These are phyloP conservation scores for Spodoptera exigua DNA, from an alignment of 2,888 invertebrate species.

Conservation along the genomic window DNA sequence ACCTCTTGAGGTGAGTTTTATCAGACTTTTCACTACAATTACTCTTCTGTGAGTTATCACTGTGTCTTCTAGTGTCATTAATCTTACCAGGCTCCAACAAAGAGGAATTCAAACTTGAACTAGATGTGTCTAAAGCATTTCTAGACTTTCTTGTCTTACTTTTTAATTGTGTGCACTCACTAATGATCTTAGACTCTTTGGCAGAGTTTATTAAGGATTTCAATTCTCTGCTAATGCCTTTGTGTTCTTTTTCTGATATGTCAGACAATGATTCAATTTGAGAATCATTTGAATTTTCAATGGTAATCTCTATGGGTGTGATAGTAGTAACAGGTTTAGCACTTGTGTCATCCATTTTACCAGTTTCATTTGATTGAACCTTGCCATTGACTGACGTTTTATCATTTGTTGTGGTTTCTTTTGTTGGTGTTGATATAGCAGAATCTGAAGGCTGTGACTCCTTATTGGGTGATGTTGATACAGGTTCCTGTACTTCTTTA, in stretches of 20 bases:
- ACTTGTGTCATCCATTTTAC: slow-evolving; percentile 39
- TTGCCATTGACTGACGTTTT: slow-evolving; percentile 47
- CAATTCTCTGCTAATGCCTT: slow-evolving; percentile 89
- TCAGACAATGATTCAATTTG: slow-evolving; percentile 70
- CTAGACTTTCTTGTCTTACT: slow-evolving; percentile 85
- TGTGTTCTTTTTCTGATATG: slow-evolving; percentile 77
- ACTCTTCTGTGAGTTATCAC: slow-evolving; percentile 77
- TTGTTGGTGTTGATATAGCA: slow-evolving; percentile 26
- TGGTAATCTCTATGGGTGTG: slow-evolving; percentile 51
- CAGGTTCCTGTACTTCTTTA: slow-evolving; percentile 23
- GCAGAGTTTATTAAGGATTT: slow-evolving; percentile 91
- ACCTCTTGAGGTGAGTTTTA: slow-evolving; percentile 76
- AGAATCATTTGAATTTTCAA: slow-evolving; percentile 73
- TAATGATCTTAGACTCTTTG: slow-evolving; percentile 91
- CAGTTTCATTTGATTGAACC: slow-evolving; percentile 37
- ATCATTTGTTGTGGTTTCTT: slow-evolving; percentile 43
- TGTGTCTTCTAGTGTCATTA: slow-evolving; percentile 71
- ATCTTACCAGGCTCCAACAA: slow-evolving; percentile 74
- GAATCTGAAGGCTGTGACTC: slow-evolving; percentile 28
- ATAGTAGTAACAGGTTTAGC: slow-evolving; percentile 24
- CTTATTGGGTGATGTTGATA: slow-evolving; percentile 41
- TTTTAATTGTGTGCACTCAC: slow-evolving; percentile 88
- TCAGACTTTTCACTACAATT: slow-evolving; percentile 81
- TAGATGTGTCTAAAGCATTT: slow-evolving; percentile 80
- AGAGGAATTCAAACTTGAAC: slow-evolving; percentile 79